These are phyloP conservation scores for Rapana venosa DNA, from an alignment of 2,888 invertebrate genomes.

Conservation along the genomic window DNA sequence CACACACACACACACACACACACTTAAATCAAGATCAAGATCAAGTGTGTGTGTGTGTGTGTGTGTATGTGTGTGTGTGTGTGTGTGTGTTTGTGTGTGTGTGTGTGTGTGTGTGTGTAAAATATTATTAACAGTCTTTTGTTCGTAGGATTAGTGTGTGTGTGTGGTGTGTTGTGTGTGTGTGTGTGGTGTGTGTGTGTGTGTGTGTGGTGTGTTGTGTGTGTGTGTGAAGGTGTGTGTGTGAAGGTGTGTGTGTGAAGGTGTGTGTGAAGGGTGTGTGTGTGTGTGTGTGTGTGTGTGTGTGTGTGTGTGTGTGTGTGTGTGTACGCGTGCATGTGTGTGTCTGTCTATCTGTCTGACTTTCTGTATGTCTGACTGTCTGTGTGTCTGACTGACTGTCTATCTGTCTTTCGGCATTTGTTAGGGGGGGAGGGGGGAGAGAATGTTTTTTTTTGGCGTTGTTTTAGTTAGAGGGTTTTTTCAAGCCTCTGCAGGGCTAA, in stretches of 20 bases:
- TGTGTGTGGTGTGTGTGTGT: background rate
- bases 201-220: background rate
- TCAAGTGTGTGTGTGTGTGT: background rate
- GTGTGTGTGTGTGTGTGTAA: too few species aligned
- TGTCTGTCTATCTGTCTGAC: background rate
- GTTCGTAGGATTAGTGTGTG: too few species aligned
- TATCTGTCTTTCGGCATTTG: background rate
- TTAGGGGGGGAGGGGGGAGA: too few species aligned
- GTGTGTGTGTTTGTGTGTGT: slow-evolving; percentile 9
- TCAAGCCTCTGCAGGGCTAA: too few species aligned
- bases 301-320: background rate
- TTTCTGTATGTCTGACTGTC: background rate
- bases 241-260: background rate
- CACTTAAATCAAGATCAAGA: too few species aligned
- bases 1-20: too few species aligned
- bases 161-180: background rate
- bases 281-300: background rate
- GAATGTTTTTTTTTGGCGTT: too few species aligned
- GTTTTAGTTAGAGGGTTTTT: too few species aligned
- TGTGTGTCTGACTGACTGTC: background rate
- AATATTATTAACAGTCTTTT: too few species aligned
- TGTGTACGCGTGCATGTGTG: background rate
- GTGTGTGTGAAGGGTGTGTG: background rate
- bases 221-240: background rate
- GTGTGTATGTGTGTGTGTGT: background rate